Base-by-base conservation (phyloP, 2,797 vertebrate species). In the Sarcoramphus papa region DNA sequence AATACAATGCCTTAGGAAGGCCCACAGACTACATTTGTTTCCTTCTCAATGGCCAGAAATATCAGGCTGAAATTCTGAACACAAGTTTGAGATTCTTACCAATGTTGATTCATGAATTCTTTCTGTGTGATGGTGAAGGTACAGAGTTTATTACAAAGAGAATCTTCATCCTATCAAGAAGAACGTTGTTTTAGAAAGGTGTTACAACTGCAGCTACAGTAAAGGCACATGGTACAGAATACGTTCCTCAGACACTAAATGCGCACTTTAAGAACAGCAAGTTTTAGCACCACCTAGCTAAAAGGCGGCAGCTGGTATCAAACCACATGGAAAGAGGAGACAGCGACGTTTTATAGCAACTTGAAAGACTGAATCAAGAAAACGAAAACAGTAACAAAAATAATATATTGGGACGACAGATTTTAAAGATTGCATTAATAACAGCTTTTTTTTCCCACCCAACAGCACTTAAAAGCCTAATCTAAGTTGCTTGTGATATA, bases 61-160 rank as follows among this genome's bases (percentile, higher is more conserved):
- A 62, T 6, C 68, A 25, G 12, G 15, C 17, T 53, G 31, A 47
- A 69, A 74, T n/a, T 83, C 57, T 28, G 35, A 23, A 53, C 30
- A 25, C 5, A 50, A 80, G 37, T 64, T 40, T 41, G 65, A 83
- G 82, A 94, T 43, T 93, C 98, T 99, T 99, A 99, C 99, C 99
- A 99, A 78, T 99, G 99, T 72, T 99, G 99, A 97, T 99, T 99
- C 99, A 99, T 99, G 98, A 99, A 99, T 56, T 99, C 99, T 96
- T 99, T 99, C 98, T 99, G 99, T 21, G 99, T 99, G 95, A 99
- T 99, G 91, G 99, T 99, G 95, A 99, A 99, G 54, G 99, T 99
- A 92, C 99, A 99, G 45, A 99, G 99, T 94, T 99, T 99, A 97
- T 99, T 99, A 97, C 99, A 99, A 80, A 99, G 98, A 25, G 99